Base-by-base conservation (phyloP, 2,797 vertebrate species). In the Crocidura indochinensis region DNA sequence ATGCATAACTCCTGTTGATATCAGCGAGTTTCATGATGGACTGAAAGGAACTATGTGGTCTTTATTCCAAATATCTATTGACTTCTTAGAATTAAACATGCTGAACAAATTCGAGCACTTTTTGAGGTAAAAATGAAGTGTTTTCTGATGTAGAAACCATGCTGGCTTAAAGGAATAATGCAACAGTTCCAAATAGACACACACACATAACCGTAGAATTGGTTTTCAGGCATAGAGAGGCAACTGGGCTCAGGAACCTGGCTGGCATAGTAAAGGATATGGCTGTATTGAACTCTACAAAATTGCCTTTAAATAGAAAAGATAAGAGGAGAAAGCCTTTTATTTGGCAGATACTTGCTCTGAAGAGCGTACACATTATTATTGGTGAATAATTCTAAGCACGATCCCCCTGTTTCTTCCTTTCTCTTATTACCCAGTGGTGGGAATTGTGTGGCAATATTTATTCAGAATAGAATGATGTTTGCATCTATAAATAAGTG, bases 401-500 rank as follows among this genome's bases (percentile, higher is more conserved):
- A 92, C 95, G 92, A 91, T 88, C 29, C 60, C 22, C 68, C 88
- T 93, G 94, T 80, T 77, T 46, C 95, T 96, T 97, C 96, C 95
- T 95, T 65, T 12, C 91, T 96, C 91, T 94, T 91, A 38, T 93
- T 94, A 85, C 93, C 82, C 0, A 0, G 19, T 77, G 90, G 96
- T 97, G 97, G 96, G 97, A 97, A 97, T 87, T 82, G 92, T 78
- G 92, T 91, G 94, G 95, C 24, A 91, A 84, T 97, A 87, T 94
- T 96, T 94, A 94, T 97, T 97, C 94, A 97, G 74, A 96, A 97
- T 89, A 97, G 97, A 97, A 97, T 97, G 95, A 86, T 96, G 97
- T 98, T 98, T 97, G 97, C 97, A 97, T 96, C 95, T 95, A 94
- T 97, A 97, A 98, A 98, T 95, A 97, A 97, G 96, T 96, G 96